These are phyloP conservation scores for Aegotheles bennettii DNA, from an alignment of 2,113 vertebrate genomes.

Conservation along the genomic window DNA sequence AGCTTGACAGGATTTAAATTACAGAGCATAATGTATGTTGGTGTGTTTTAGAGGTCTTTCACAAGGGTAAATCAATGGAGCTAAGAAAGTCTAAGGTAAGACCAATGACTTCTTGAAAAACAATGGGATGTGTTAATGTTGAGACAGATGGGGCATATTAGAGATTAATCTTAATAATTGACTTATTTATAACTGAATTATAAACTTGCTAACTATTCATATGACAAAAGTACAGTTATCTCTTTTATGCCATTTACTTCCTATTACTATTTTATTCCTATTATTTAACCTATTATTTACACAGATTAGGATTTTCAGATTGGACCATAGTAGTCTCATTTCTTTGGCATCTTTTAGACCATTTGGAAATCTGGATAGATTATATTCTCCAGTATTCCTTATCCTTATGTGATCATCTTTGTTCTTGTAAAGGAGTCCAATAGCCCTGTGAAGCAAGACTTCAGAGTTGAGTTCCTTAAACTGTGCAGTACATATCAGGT, in stretches of 20 bases:
- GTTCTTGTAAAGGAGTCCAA: neutral
- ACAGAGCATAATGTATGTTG: neutral
- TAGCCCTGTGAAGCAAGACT: neutral
- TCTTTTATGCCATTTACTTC: neutral
- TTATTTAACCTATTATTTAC: neutral
- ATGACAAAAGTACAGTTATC: neutral
- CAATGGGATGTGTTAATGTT: neutral
- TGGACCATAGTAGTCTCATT: neutral
- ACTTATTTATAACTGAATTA: neutral
- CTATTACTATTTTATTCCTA: neutral
- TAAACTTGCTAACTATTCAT: neutral
- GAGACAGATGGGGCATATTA: fast-evolving
- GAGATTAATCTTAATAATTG: neutral
- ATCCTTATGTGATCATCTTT: neutral
- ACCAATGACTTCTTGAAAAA: neutral
- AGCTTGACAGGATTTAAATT: neutral
- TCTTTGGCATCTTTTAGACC: neutral
- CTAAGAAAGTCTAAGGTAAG: neutral
- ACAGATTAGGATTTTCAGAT: neutral
- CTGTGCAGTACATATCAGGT: neutral
- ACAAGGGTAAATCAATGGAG: neutral
- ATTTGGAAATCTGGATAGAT: neutral
- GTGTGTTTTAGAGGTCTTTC: neutral
- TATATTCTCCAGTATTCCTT: neutral
- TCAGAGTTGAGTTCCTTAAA: neutral